Evolutionary conservation across 2,113 vertebrate species (phyloP).

Genomic region (Apistogramma diplotaenia): DNA sequence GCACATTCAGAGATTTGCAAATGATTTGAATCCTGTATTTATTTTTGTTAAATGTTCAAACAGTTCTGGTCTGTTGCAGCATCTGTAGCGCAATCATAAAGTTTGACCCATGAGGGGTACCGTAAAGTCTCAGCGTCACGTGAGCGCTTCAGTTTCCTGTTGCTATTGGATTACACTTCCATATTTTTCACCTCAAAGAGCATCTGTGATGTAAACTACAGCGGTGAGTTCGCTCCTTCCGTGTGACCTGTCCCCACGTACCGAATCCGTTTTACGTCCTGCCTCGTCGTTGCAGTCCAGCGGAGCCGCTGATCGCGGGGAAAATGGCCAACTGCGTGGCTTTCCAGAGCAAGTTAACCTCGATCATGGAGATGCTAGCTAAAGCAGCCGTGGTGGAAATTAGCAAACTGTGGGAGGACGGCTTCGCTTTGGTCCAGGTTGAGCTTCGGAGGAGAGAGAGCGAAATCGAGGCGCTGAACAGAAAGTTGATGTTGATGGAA

Average conservation of each 20-base stretch:
- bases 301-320: not conserved
- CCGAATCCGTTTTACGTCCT: not conserved
- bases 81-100: no score
- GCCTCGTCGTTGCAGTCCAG: not conserved
- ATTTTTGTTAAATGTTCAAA: not conserved
- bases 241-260: not conserved
- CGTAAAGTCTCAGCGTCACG: slow-evolving; percentile 19
- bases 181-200: slow-evolving; percentile 37
- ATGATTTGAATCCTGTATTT: not conserved
- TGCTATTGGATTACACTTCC: slow-evolving; percentile 41
- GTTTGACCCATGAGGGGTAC: slow-evolving; percentile 3
- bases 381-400: slow-evolving; percentile 76
- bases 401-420: slow-evolving; percentile 74
- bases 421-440: slow-evolving; percentile 56
- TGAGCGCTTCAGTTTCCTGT: slow-evolving; percentile 55
- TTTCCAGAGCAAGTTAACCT: slow-evolving; percentile 71
- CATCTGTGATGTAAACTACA: slow-evolving; percentile 9
- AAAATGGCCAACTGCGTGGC: slow-evolving; percentile 60
- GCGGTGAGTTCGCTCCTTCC: not conserved
- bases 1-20: no score
- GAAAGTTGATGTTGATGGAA: slow-evolving; percentile 60
- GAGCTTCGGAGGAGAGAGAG: slow-evolving; percentile 71
- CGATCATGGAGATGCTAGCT: slow-evolving; percentile 73
- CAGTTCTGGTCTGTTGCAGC: not conserved
- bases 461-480: slow-evolving; percentile 68